These are phyloP conservation scores for Didymodactylos carnosus DNA, from an alignment of 2,888 invertebrate species.

Conservation along the genomic window DNA sequence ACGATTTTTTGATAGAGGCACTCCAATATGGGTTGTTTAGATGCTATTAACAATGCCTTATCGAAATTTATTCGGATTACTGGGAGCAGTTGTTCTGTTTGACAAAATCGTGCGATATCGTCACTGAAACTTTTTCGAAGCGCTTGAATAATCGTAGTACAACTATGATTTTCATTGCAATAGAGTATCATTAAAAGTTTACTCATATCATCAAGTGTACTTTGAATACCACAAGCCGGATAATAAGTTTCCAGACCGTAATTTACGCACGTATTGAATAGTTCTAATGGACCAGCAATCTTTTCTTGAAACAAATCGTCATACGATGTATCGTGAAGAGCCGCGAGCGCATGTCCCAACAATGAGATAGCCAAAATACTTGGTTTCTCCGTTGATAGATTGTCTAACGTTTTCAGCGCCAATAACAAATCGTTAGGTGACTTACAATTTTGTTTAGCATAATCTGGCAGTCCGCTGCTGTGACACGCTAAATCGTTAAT, in stretches of 20 bases:
- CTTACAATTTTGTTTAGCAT: too few species aligned
- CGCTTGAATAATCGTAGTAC: too few species aligned
- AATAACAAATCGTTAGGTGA: too few species aligned
- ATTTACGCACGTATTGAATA: neutral
- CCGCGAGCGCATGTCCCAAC: neutral
- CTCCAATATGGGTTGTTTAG: neutral
- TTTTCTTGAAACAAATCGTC: neutral
- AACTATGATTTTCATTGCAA: too few species aligned
- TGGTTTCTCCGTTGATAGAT: rapidly evolving
- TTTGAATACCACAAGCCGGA: neutral
- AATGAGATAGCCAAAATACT: neutral
- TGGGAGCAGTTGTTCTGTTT: too few species aligned
- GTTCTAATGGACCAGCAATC: neutral
- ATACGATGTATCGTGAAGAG: neutral
- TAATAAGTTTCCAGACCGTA: neutral
- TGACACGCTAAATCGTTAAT: too few species aligned
- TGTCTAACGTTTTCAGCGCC: too few species aligned
- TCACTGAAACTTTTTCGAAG: too few species aligned
- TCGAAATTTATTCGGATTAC: too few species aligned
- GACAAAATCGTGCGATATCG: too few species aligned
- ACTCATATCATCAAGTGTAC: neutral
- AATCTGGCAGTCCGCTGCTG: too few species aligned
- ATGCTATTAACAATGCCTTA: neutral
- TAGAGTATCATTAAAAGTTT: neutral
- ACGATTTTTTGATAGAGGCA: neutral